These are phyloP conservation scores for Andricus grossulariae DNA, from an alignment of 1,140 invertebrate species.

Conservation along the genomic window DNA sequence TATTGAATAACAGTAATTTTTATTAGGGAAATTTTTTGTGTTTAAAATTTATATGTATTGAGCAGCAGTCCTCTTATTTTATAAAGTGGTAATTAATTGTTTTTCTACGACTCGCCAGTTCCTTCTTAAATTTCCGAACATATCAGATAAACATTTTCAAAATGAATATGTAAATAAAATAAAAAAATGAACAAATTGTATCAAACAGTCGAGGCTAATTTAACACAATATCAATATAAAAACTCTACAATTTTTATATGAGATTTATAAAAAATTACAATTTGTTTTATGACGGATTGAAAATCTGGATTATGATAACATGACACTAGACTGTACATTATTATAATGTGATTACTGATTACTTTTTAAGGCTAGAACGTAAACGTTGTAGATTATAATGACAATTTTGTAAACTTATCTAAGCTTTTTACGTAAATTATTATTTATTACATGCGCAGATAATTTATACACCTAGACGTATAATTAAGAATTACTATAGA, in stretches of 20 bases:
- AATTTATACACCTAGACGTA: constrained; percentile 52
- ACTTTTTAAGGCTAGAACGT: neutral
- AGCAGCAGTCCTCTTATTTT: no score
- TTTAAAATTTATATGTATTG: no score
- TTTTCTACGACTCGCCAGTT: no score
- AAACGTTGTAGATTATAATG: neutral
- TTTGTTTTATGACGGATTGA: neutral
- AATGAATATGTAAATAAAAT: no score
- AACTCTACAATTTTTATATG: neutral
- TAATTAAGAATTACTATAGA: no score
- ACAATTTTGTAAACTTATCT: constrained; percentile 11
- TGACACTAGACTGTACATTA: constrained; percentile 54
- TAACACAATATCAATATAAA: neutral
- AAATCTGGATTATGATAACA: constrained; percentile 34
- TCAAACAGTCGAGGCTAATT: no score
- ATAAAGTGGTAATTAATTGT: no score
- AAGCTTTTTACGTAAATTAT: constrained; percentile 57
- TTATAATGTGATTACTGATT: constrained; percentile 35
- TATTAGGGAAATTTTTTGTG: no score
- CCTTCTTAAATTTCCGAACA: no score
- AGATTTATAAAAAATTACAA: neutral
- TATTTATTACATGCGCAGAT: constrained; percentile 57
- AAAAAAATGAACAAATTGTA: no score
- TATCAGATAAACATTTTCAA: no score
- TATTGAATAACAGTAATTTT: no score